These are phyloP conservation scores for Bombus cullumanus DNA, from an alignment of 1,140 invertebrate genomes.

Conservation along the genomic window DNA sequence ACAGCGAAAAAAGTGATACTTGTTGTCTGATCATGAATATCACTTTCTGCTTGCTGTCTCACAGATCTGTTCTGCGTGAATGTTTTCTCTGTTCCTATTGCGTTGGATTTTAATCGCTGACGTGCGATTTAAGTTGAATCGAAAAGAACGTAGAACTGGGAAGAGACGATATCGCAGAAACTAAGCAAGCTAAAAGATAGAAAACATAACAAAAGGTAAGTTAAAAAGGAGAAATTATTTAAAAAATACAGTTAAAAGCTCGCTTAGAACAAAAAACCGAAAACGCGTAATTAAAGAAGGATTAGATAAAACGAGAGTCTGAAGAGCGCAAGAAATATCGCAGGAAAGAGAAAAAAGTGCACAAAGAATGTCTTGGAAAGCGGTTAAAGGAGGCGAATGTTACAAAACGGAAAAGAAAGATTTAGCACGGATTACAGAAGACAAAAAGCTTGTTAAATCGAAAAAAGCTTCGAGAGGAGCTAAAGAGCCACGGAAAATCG, in stretches of 20 bases:
- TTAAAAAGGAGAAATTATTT: not conserved
- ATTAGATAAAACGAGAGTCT: not conserved
- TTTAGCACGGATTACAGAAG: not conserved
- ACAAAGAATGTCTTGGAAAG: not conserved
- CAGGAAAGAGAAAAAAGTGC: not conserved
- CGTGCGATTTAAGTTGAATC: too few relatives aligned
- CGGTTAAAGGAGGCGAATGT: not conserved
- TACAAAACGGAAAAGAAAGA: not conserved
- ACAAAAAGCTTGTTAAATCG: slow-evolving; percentile 1
- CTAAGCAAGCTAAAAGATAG: too few relatives aligned
- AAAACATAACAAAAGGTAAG: too few relatives aligned
- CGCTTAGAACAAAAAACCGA: not conserved
- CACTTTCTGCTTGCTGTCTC: not conserved
- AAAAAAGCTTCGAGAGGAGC: not conserved
- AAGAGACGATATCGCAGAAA: too few relatives aligned
- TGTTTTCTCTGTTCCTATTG: too few relatives aligned
- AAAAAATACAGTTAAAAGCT: not conserved
- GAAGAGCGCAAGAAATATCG: not conserved
- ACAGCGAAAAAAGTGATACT: not conserved
- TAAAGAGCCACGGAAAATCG: not conserved
- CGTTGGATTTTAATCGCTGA: too few relatives aligned
- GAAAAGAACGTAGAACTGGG: too few relatives aligned
- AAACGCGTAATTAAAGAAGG: not conserved
- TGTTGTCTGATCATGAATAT: not conserved
- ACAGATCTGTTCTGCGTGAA: too few relatives aligned